phyloP scores from a whole-genome alignment of 2,888 invertebrate species.

The Hoplodrina blanda region DNA sequence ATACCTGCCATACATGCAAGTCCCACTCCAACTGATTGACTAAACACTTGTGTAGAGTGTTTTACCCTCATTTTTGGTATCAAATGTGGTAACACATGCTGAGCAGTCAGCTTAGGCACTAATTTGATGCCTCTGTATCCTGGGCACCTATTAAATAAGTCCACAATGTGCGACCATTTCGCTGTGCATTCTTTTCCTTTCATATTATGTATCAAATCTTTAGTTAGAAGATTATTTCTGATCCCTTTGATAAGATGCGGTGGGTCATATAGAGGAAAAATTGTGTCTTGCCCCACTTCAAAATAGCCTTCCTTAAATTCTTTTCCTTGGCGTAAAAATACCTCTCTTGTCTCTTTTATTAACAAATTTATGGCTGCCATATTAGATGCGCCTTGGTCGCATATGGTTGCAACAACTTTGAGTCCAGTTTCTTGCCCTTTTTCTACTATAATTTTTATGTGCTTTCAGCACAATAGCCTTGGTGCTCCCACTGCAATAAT shows the following conservation, averaged over 20 bases:
- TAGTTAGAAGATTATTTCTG: too few species aligned
- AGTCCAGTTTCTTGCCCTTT: conserved; percentile 14
- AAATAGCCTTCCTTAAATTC: not conserved
- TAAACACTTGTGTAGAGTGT: conserved; percentile 30
- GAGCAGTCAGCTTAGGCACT: conserved; percentile 12
- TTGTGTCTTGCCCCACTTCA: too few species aligned
- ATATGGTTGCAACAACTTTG: not conserved
- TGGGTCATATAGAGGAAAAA: not conserved
- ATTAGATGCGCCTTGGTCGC: conserved; percentile 3
- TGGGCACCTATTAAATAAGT: conserved; percentile 2
- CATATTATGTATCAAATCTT: conserved; percentile 7
- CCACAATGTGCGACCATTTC: conserved; percentile 2
- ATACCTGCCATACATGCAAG: too few species aligned
- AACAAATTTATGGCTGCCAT: conserved; percentile 2
- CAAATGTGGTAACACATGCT: conserved; percentile 7
- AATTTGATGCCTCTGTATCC: conserved; percentile 16
- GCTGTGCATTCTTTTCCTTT: conserved; percentile 5
- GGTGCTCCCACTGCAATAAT: conserved; percentile 1
- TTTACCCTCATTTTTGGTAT: conserved; percentile 29
- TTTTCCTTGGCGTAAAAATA: not conserved
- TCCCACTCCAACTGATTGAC: conserved; percentile 26
- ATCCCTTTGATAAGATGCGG: conserved; percentile 8
- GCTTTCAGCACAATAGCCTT: not conserved
- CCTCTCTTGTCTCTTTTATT: not conserved
- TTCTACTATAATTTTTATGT: not conserved